Evolutionary conservation across 2,888 invertebrate genomes (phyloP).

Genomic region (Tinea semifulvella): DNA sequence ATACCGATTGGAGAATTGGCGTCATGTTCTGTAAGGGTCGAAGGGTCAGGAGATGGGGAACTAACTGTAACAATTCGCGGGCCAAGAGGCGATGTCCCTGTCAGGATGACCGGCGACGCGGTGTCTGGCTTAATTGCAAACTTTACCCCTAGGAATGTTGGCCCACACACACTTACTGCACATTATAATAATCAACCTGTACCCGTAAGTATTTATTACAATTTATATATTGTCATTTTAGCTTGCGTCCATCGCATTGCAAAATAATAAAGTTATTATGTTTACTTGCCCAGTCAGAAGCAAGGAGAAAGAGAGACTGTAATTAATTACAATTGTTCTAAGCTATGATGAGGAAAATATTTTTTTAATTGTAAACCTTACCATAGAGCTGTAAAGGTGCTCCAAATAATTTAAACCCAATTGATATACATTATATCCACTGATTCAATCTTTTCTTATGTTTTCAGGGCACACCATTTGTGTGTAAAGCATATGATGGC

Average conservation of each 20-base stretch:
- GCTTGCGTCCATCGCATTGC: too few relatives aligned
- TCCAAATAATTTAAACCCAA: too few relatives aligned
- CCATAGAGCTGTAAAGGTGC: too few relatives aligned
- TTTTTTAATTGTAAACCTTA: not conserved
- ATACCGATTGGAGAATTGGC: conserved; percentile 79
- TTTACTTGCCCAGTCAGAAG: too few relatives aligned
- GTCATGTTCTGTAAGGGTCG: conserved; percentile 59
- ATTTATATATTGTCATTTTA: too few relatives aligned
- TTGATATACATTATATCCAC: too few relatives aligned
- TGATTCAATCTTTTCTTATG: too few relatives aligned
- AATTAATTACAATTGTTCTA: not conserved
- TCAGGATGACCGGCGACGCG: conserved; percentile 88
- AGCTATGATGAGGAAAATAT: not conserved
- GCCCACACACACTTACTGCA: conserved; percentile 89
- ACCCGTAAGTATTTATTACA: conserved; percentile 44
- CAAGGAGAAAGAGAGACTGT: too few relatives aligned
- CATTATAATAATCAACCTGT: conserved; percentile 91
- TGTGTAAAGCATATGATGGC: conserved; percentile 93
- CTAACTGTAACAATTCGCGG: conserved; percentile 89
- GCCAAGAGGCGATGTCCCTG: conserved; percentile 87
- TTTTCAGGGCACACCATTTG: conserved; percentile 81
- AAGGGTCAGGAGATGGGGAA: conserved; percentile 76
- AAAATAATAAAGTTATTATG: too few relatives aligned
- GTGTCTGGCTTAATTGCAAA: conserved; percentile 89
- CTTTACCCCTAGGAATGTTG: conserved; percentile 93